Base-by-base conservation (phyloP, 2,113 vertebrate species). In the Aegithalos caudatus region DNA sequence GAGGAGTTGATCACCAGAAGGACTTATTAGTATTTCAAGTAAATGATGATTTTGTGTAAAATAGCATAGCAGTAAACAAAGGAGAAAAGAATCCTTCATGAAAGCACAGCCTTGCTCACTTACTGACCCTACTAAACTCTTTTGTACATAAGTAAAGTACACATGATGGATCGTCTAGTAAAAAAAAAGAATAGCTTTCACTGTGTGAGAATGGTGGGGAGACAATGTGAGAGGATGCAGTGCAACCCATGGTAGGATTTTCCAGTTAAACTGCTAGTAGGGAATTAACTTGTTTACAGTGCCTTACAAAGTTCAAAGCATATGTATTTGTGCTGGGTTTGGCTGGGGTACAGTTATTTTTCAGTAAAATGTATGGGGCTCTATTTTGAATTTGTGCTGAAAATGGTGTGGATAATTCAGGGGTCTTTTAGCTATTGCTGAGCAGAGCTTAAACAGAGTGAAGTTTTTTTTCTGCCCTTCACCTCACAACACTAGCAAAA, bases 271-370 rank as follows among this genome's bases (percentile, higher is more conserved):
- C 50, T 76, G 31, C 35, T 38, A 53, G 86, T 37, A 22, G 89
- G 67, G 78, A 94, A 89, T 73, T 20, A 77, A 67, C 56, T 86
- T 85, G 45, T 86, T 96, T 94, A 81, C 42, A 88, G 81, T 79
- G 72, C 33, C 73, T 97, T 47, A 44, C 37, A 86, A 94, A 67
- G 84, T 95, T 98, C 93, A 97, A 97, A 97, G 94, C 44, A 66
- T 48, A 88, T 23, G 42, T 94, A 33, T 67, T 67, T 47, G 9
- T 21, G 27, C 31, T 73, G n/a, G 6, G 35, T 58, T 60, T 60
- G 51, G 6, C 21, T 31, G 38, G 10, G 10, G 6, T 25, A 51
- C 6, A 35, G 20, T 35, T 66, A 35, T 33, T 72, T 79, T 73
- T 73, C 45, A 20, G 19, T 45, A 51, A 64, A 9, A 58, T 23